These are phyloP conservation scores for Candoia aspera DNA, from an alignment of 2,113 vertebrate species.

Conservation along the genomic window DNA sequence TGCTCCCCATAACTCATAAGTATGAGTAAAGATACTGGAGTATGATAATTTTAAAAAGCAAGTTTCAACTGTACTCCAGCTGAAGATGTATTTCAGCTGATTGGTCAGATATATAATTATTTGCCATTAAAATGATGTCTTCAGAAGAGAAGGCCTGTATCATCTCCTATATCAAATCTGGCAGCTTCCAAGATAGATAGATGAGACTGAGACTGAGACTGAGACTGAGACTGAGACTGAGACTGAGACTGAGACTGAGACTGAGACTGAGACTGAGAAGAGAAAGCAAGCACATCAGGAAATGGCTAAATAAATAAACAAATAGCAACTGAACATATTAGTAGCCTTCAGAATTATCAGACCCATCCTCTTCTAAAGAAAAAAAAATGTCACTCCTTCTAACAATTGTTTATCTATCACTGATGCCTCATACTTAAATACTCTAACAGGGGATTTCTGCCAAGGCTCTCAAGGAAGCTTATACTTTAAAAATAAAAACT, in stretches of 20 bases:
- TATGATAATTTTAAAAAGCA: neutral
- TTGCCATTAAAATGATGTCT: conserved; percentile 19
- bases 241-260: no score
- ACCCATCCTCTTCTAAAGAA: neutral
- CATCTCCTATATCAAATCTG: neutral
- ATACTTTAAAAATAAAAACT: neutral
- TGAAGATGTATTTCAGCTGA: conserved; percentile 14
- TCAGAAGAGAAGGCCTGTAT: neutral
- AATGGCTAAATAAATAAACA: conserved; percentile 40
- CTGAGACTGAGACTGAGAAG: no score
- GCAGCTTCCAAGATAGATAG: no score
- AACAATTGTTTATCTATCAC: neutral
- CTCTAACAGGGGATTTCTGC: neutral
- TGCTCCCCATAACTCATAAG: conserved; percentile 4
- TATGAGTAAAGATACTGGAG: neutral
- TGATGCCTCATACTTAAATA: neutral
- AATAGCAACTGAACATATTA: conserved; percentile 26
- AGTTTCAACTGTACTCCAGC: neutral
- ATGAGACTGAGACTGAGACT: no score
- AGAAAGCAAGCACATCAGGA: no score
- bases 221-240: no score
- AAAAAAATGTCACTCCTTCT: neutral
- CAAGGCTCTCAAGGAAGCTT: neutral
- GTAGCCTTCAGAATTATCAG: conserved; percentile 8
- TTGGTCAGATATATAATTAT: conserved; percentile 35